Base-by-base conservation (phyloP, 2,797 vertebrate genomes). In the Rachycentron canadum region DNA sequence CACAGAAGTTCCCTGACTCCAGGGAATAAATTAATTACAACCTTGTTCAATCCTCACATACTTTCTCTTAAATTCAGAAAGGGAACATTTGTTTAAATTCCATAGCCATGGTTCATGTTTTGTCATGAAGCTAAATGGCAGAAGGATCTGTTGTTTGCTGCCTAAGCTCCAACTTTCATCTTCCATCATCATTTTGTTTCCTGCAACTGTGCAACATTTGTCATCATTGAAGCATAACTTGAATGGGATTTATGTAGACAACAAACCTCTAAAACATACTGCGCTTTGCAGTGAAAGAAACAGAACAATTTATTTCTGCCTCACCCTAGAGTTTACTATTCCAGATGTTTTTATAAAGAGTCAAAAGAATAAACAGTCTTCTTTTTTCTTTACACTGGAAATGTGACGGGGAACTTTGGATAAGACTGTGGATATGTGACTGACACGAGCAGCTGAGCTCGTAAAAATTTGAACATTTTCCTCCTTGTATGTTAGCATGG, bases 141-240 rank as follows among this genome's bases (percentile, higher is more conserved):
- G 58, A 38, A 17, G 45, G 63, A 81, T 63, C 7, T 55, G 73
- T 70, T 61, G 64, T 82, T 76, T 67, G 47, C 70, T 65, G 64
- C 50, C 38, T 43, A 7, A 65, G 69, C 56, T 58, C 59, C 32
- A 70, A 69, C 64, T 86, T 86, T 75, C 60, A 84, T 84, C 65
- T 78, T 75, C 38, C 43, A 66, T 77, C 69, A 61, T 88, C 64
- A 81, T 81, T 81, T 73, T 81, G 69, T 70, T 80, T 73, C 41
- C 40, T 63, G 55, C 70, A 45, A 79, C 23, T 13, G 21, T 47
- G 56, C 70, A 64, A 30, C 73, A 87, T 89, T 80, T 87, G 64
- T 88, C 79, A 74, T 73, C 63, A 73, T 60, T 63, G 65, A 73
- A 80, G 67, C 66, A 21, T 53, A 67, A 81, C 77, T 70, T 63